A percentile compares a stretch with the other conserved stretches of the same genome.
phyloP scores from a whole-genome alignment of 2,113 vertebrate species.

The Alosa alosa region DNA sequence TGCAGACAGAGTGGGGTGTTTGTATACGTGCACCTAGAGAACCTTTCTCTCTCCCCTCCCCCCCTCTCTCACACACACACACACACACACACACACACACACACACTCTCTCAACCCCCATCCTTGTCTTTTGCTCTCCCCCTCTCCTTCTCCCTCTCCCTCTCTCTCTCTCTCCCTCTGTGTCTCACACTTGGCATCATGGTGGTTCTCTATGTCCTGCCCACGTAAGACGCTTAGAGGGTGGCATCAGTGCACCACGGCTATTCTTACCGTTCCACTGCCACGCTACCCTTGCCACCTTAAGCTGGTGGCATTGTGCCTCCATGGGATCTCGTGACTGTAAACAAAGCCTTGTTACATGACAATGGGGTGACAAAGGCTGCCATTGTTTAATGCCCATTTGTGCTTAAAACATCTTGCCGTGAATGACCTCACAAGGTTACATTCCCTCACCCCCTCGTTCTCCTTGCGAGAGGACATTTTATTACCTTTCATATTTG shows the following conservation, averaged over 20 bases:
- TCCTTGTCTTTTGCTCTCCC: slow-evolving; percentile 27
- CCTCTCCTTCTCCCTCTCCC: not conserved
- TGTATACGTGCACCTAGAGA: not conserved
- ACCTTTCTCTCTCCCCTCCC: not conserved
- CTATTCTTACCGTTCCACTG: slow-evolving; percentile 20
- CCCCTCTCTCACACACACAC: not conserved
- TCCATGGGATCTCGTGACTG: not conserved
- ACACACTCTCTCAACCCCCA: slow-evolving; percentile 36
- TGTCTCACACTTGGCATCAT: not conserved
- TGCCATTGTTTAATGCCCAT: not conserved
- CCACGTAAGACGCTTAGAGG: slow-evolving; percentile 32
- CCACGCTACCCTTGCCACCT: not conserved
- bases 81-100: not conserved
- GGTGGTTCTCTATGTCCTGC: not conserved
- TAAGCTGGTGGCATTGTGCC: not conserved
- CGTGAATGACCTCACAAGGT: not conserved
- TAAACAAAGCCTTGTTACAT: not conserved
- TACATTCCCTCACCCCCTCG: not conserved
- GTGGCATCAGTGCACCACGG: slow-evolving; percentile 19
- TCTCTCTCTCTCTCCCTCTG: not conserved
- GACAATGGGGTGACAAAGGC: not conserved
- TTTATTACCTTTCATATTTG: not conserved
- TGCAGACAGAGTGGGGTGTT: not conserved
- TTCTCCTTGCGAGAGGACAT: not conserved
- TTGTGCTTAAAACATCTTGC: not conserved